Base-by-base conservation (phyloP, 2,888 invertebrate genomes). In the Apomyelois bistriatella region DNA sequence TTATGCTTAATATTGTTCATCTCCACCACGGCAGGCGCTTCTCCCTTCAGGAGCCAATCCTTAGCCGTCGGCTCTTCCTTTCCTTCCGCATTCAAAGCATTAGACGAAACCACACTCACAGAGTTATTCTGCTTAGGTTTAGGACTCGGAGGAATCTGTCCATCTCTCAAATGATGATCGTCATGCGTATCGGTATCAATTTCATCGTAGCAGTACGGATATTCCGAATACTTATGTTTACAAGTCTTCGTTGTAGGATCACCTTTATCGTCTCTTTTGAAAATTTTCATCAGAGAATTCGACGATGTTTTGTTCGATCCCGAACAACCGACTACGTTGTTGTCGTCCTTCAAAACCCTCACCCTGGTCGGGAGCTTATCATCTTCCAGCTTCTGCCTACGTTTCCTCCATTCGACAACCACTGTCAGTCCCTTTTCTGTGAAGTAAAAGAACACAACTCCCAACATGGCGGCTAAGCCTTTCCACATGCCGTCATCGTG, bases 381-480 rank as follows among this genome's bases (percentile, higher is more conserved):
- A 37, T 94, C 94, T 58, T 93, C 94, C 42, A 93, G 90, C 76
- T 94, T 93, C 66, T 95, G 95, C 22, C 93, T 92, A 40, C 93
- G 89, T 67, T 96, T 96, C 43, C 95, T 91, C 95, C 95, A 96
- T 68, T 96, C 96, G 0, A 95, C 94, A 4, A 95, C 92, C 59
- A 96, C 92, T 4, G 94, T 95, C 30, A 97, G 82, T 0, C 95
- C 93, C 70, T 96, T 95, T 76, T 98, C 98, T 3, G 95, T 95
- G 61, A 97, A 93, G 76, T 98, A 98, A 89, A 98, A 98, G 81
- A 97, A 93, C 7, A 97, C 94, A 2, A 98, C 93, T 0, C 98
- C 97, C 1, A 91, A 53, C 89, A 97, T 93, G 0, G 96, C 95
- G 0, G 95, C 94, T 17, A 98, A 85, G 0, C 98, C 98, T 74